Percentiles rank a stretch among this genome's conserved stretches.
These are phyloP conservation scores for Ennomos quercinarius DNA, from an alignment of 2,888 invertebrate species.

Conservation along the genomic window DNA sequence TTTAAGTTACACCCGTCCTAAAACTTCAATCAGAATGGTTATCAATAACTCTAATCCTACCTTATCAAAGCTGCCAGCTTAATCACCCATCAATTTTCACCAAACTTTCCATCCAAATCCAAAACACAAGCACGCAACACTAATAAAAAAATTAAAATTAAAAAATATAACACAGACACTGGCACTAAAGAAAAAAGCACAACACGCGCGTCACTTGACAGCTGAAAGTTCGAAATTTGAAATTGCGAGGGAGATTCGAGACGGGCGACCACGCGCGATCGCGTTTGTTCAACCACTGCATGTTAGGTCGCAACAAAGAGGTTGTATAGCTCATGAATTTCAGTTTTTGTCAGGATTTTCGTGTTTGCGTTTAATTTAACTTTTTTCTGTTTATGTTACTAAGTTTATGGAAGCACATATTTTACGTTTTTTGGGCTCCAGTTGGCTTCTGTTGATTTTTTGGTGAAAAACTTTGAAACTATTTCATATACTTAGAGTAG, in stretches of 20 bases:
- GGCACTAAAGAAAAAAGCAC: conserved; percentile 23
- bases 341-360: conserved; percentile 12
- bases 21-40: conserved; percentile 2
- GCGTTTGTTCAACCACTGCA: conserved; percentile 18
- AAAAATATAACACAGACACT: conserved; percentile 14
- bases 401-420: conserved; percentile 8
- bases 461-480: conserved; percentile 5
- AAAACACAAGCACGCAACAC: conserved; percentile 15
- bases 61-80: conserved; percentile 21
- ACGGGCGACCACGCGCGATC: conserved; percentile 20
- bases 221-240: conserved; percentile 25
- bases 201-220: conserved; percentile 29
- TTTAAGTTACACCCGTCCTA: not conserved
- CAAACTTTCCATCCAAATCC: conserved; percentile 22
- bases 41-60: conserved; percentile 24
- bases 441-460: conserved; percentile 12
- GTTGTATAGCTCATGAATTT: conserved; percentile 7
- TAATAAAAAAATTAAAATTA: conserved; percentile 2
- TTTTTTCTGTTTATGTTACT: conserved; percentile 21
- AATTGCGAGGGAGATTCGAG: conserved; percentile 11
- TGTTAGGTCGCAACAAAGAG: conserved; percentile 12
- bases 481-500: too few relatives aligned
- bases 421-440: conserved; percentile 12
- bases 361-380: conserved; percentile 26
- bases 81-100: conserved; percentile 14